Base-by-base conservation (phyloP, 2,113 vertebrate species). In the Maccullochella peelii region DNA sequence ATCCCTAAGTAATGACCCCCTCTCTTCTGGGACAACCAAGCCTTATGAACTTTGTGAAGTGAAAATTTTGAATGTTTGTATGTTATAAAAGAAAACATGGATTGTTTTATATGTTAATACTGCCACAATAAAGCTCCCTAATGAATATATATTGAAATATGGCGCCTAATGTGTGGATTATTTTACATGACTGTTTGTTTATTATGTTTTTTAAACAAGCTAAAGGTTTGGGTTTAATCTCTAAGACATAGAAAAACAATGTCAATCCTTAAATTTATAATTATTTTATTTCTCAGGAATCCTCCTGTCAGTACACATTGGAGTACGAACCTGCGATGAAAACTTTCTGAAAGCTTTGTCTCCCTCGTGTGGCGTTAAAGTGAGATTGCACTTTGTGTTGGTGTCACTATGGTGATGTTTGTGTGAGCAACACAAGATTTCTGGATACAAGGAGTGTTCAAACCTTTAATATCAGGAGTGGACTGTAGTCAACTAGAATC, bases 81-180 rank as follows among this genome's bases (percentile, higher is more conserved):
- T 98, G 97, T 99, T 96, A 95, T 95, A 92, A 95, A 91, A 93
- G 80, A 94, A 96, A 94, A 95, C 66, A 92, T 94, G 95, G 93
- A 95, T 97, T 98, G 97, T 98, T 99, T 98, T 98, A 95, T 99
- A 98, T 98, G 97, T 97, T 97, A 96, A 95, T 97, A 97, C 95
- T 96, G 96, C 97, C 96, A 96, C 96, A 97, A 96, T 95, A 96
- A 97, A 96, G 96, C 94, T 96, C 97, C 96, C 95, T 94, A 96
- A 96, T 91, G 61, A 93, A 90, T 91, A 94, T 90, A 88, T 77
- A 91, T 86, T 87, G 58, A 86, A 91, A 88, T 16, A 72, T 38
- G 27, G 10, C 15, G 21, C 33, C 11, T 42, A 16, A 23, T 59
- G 82, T 73, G 69, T 80, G 5, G 9, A 57, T 83, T 85, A 38